A percentile compares a stretch with the other conserved stretches of the same genome.
Conservation (phyloP, 1,140 invertebrate genomes). For the Lepidostoma basale region DNA sequence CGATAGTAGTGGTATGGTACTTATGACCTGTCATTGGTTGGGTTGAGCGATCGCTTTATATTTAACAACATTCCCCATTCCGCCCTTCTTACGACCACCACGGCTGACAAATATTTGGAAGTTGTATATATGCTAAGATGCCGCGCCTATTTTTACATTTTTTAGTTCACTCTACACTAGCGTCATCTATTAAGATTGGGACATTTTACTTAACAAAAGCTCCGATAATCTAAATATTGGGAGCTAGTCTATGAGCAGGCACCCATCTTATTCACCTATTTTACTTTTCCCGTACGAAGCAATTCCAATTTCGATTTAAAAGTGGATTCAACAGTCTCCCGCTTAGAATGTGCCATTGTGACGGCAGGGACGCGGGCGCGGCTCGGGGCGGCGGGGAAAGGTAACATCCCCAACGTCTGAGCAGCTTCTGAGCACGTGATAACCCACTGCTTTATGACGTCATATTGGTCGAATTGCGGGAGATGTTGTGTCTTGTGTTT, state of each 20-base stretch:
- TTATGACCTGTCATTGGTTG: too few relatives aligned
- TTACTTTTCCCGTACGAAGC: slow-evolving; percentile 38
- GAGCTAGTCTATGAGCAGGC: slow-evolving; percentile 6
- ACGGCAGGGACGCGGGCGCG: background rate
- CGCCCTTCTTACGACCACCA: too few relatives aligned
- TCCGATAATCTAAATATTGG: slow-evolving; percentile 17
- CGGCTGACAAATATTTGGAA: too few relatives aligned
- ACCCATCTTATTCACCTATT: slow-evolving; percentile 15
- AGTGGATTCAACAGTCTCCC: slow-evolving; percentile 44
- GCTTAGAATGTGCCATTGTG: slow-evolving; percentile 39
- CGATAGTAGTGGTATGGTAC: too few relatives aligned
- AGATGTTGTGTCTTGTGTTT: background rate
- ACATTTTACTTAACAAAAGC: too few relatives aligned
- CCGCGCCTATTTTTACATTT: too few relatives aligned
- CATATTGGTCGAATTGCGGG: slow-evolving; percentile 35
- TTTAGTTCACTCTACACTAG: too few relatives aligned
- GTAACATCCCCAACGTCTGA: slow-evolving; percentile 39
- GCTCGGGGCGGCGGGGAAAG: slow-evolving; percentile 25
- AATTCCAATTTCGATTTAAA: slow-evolving; percentile 47
- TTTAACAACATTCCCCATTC: too few relatives aligned
- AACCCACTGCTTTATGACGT: slow-evolving; percentile 44
- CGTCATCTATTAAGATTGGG: too few relatives aligned
- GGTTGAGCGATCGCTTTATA: too few relatives aligned
- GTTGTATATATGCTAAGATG: too few relatives aligned
- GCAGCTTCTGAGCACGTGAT: slow-evolving; percentile 44